Percentiles rank a stretch among this genome's conserved stretches.
Evolutionary conservation across 2,888 invertebrate species (phyloP).

Genomic region (Quadriops clusia): DNA sequence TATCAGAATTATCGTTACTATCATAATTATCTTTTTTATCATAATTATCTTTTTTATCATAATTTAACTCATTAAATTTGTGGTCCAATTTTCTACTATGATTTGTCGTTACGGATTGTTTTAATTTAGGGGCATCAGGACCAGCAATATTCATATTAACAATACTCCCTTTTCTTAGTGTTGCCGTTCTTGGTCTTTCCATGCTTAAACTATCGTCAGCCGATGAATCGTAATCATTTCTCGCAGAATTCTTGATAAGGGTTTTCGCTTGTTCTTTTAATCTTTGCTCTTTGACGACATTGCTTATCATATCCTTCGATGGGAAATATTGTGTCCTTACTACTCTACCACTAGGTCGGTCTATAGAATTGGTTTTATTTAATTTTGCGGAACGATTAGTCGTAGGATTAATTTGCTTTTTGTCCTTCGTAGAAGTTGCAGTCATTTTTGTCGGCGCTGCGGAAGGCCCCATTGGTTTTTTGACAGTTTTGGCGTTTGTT

Average conservation of each 20-base stretch:
- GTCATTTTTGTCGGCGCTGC: no score
- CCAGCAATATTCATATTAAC: conserved; percentile 31
- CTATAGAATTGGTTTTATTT: no score
- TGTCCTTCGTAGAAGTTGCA: no score
- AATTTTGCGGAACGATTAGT: conserved; percentile 1
- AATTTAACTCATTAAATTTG: conserved; percentile 6
- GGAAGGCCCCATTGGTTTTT: no score
- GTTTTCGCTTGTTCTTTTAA: conserved; percentile 10
- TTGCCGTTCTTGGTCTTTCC: conserved; percentile 34
- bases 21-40: conserved; percentile 18
- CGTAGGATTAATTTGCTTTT: no score
- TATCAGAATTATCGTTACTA: no score
- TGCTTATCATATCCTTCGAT: conserved; percentile 28
- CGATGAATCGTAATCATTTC: conserved; percentile 9
- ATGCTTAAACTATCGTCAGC: conserved; percentile 20
- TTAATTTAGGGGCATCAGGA: no score
- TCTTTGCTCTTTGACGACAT: conserved; percentile 26
- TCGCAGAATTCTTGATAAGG: conserved; percentile 1
- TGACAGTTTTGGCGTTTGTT: no score
- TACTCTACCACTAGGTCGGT: no score
- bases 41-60: conserved; percentile 8
- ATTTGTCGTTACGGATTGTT: no score
- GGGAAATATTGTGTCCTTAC: conserved; percentile 32
- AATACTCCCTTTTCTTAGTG: conserved; percentile 30
- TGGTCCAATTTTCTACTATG: no score